Conservation (phyloP, 2,113 vertebrate genomes). For the Notechis scutatus region DNA sequence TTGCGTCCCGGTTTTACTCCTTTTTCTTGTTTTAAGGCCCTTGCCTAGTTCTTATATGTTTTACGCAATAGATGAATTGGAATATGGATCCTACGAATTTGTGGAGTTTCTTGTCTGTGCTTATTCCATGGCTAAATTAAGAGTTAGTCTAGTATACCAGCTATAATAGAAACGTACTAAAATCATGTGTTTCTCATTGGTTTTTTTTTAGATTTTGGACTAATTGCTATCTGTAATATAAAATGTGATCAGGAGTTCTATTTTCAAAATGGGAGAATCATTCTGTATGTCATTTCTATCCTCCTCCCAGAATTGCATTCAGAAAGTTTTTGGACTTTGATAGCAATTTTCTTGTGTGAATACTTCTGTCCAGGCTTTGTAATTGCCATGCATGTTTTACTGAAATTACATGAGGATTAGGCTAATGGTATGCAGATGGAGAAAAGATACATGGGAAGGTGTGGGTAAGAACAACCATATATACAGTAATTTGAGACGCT, state of each 20-base stretch:
- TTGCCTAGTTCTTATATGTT: slow-evolving; percentile 8
- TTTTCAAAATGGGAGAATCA: neutral
- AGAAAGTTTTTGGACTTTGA: neutral
- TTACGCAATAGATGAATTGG: slow-evolving; percentile 1
- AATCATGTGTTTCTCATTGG: neutral
- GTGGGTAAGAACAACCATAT: neutral
- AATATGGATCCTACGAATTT: neutral
- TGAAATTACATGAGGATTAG: neutral
- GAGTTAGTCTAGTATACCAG: neutral
- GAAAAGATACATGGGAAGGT: neutral
- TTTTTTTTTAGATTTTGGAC: neutral
- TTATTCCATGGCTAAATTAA: neutral
- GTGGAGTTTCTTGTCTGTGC: neutral
- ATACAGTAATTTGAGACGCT: neutral
- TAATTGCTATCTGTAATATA: neutral
- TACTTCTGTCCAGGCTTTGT: neutral
- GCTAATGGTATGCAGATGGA: neutral
- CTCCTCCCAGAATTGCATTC: neutral
- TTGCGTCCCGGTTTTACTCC: slow-evolving; percentile 28
- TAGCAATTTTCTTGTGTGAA: neutral
- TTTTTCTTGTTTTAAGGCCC: slow-evolving; percentile 28
- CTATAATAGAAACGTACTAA: neutral
- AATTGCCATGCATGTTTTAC: neutral
- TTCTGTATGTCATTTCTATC: neutral
- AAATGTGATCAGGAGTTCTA: neutral